Evolutionary conservation across 64 coral and sea anemone genomes (phyloP).

Genomic region (Pocillopora verrucosa): DNA sequence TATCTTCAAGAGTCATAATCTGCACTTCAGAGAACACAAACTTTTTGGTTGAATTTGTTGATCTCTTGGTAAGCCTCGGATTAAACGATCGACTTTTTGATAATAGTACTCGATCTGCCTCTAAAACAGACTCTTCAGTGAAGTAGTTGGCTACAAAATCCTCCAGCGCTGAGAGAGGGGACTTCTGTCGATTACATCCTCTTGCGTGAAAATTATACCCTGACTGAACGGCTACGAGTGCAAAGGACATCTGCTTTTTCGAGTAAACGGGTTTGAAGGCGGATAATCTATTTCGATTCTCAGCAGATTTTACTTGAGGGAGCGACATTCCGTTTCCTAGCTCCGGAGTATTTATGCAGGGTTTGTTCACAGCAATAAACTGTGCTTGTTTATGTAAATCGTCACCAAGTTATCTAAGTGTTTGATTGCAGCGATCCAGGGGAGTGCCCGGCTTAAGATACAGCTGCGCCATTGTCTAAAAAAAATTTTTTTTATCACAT

Average conservation of each 20-base stretch:
- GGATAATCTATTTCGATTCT: neutral
- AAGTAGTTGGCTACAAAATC: slow-evolving; percentile 28
- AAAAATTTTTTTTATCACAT: neutral
- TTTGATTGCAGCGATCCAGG: slow-evolving; percentile 1
- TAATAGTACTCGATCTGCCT: neutral
- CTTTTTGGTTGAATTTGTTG: slow-evolving; percentile 13
- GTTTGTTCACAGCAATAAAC: neutral
- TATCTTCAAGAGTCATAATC: neutral
- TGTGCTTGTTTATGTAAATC: neutral
- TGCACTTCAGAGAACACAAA: slow-evolving; percentile 7
- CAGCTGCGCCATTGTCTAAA: neutral
- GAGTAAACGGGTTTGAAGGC: neutral
- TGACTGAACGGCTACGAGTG: neutral
- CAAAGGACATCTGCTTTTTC: neutral
- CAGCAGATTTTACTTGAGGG: neutral
- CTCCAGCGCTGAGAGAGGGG: neutral
- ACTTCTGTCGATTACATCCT: neutral
- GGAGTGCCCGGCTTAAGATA: neutral
- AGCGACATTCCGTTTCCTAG: neutral
- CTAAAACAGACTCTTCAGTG: slow-evolving; percentile 6
- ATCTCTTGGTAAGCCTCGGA: neutral
- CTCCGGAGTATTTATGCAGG: neutral
- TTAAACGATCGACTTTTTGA: neutral
- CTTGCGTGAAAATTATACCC: neutral
- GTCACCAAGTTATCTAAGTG: neutral